These are phyloP conservation scores for Triops longicaudatus DNA, from an alignment of 1,140 invertebrate species.

Conservation along the genomic window DNA sequence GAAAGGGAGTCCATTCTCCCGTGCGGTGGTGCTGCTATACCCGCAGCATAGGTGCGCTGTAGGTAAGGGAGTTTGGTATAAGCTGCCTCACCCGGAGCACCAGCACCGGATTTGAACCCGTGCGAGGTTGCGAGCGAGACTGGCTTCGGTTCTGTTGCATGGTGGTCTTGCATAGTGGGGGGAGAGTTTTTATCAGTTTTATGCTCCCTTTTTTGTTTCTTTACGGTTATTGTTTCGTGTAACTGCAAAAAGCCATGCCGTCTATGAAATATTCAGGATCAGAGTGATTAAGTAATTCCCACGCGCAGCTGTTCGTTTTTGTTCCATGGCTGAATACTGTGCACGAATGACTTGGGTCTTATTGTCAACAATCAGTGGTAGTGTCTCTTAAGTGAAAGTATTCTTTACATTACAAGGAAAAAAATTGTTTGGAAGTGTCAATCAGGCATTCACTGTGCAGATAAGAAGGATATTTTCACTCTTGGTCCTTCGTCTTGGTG, in stretches of 20 bases:
- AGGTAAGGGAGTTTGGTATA: neutral
- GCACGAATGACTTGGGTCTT: neutral
- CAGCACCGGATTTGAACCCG: neutral
- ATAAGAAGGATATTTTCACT: neutral
- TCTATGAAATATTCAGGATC: neutral
- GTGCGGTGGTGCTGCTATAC: neutral
- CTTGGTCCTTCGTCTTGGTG: neutral
- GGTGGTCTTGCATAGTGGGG: neutral
- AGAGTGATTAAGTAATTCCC: neutral
- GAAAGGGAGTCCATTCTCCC: neutral
- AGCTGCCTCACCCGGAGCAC: neutral
- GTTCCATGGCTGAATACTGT: neutral
- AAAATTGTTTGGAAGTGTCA: neutral
- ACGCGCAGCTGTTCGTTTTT: neutral
- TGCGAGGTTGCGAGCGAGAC: conserved; percentile 9
- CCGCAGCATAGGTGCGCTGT: neutral
- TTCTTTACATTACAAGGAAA: neutral
- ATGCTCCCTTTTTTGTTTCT: neutral
- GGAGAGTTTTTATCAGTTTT: neutral
- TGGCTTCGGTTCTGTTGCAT: neutral
- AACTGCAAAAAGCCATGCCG: neutral
- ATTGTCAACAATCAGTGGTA: neutral
- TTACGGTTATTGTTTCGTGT: neutral
- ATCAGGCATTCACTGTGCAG: neutral
- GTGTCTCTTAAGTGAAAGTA: neutral